phyloP scores from a whole-genome alignment of 2,888 invertebrate genomes.

The Drosophila histrio region DNA sequence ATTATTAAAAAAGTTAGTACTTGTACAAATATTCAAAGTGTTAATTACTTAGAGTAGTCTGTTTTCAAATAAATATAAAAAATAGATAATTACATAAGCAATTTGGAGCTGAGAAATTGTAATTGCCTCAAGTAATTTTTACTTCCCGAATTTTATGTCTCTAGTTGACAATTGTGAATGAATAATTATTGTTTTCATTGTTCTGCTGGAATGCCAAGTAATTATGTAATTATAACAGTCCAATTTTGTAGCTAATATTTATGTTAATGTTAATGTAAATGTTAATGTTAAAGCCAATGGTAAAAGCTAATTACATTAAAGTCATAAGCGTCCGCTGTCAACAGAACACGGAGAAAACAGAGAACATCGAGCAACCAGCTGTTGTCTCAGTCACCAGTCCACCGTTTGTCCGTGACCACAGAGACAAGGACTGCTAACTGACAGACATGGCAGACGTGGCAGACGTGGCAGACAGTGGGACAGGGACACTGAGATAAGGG shows the following conservation, averaged over 20 bases:
- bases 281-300: slow-evolving; percentile 18
- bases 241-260: slow-evolving; percentile 7
- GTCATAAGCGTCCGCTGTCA: slow-evolving; percentile 8
- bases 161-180: not conserved
- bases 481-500: not conserved
- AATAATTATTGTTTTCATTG: slow-evolving; percentile 12
- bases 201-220: not conserved
- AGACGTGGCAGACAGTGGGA: not conserved
- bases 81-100: not conserved
- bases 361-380: slow-evolving; percentile 10
- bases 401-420: slow-evolving; percentile 7
- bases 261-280: slow-evolving; percentile 18
- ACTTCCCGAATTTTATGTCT: not conserved
- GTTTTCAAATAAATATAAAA: not conserved
- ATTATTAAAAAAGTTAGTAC: no score
- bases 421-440: not conserved
- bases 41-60: not conserved
- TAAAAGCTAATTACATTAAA: slow-evolving; percentile 28
- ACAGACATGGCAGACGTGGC: not conserved
- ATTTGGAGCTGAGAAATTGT: not conserved
- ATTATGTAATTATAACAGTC: slow-evolving; percentile 20
- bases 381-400: slow-evolving; percentile 7
- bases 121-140: not conserved
- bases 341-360: not conserved
- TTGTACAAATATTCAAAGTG: not conserved